Conservation (phyloP, 1,140 invertebrate genomes). For the Lerema accius region DNA sequence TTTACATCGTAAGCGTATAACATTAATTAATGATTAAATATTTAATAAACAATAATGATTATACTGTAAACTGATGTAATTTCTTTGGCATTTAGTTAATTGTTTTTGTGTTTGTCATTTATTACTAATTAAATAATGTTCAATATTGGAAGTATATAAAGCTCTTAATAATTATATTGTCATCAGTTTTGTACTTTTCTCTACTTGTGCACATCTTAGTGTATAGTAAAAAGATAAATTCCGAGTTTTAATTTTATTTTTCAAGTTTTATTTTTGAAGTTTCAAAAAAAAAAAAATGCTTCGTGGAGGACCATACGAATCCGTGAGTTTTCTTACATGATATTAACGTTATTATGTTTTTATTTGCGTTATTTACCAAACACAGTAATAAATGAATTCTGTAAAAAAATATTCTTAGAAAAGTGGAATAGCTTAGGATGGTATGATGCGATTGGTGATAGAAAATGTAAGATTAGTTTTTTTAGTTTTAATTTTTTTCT, state of each 20-base stretch:
- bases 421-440: no score
- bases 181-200: conserved; percentile 35
- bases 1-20: background rate
- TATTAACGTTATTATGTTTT: no score
- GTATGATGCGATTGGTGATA: no score
- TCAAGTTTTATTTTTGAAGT: background rate
- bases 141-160: conserved; percentile 46
- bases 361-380: no score
- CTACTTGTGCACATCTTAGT: conserved; percentile 7
- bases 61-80: conserved; percentile 36
- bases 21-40: conserved; percentile 37
- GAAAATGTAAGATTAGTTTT: no score
- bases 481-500: no score
- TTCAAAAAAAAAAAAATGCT: conserved; percentile 15
- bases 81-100: conserved; percentile 42
- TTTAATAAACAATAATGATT: conserved; percentile 26
- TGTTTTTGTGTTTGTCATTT: conserved; percentile 39
- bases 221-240: background rate
- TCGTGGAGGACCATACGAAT: conserved; percentile 4
- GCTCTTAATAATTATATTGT: conserved; percentile 38
- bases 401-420: no score
- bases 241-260: background rate
- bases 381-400: no score
- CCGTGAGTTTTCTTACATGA: conserved; percentile 15
- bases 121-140: conserved; percentile 51